Conservation (phyloP, 2,797 vertebrate species). For the Thripadectes ignobilis region DNA sequence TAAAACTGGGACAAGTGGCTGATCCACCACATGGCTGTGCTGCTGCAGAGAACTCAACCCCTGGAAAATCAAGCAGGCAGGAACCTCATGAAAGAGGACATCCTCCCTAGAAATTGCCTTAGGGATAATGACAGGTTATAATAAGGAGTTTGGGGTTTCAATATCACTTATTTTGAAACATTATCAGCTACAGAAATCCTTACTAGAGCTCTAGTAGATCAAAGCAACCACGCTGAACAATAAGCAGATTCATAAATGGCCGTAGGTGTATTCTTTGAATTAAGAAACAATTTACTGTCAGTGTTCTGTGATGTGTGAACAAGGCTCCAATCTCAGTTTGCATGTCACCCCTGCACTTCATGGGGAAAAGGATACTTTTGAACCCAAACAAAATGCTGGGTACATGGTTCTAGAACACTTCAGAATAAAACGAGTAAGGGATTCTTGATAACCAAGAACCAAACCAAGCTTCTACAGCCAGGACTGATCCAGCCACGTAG, state of each 20-base stretch:
- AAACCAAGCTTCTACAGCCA: background rate
- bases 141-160: background rate
- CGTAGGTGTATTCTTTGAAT: background rate
- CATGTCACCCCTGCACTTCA: background rate
- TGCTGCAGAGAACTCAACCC: background rate
- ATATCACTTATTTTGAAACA: background rate
- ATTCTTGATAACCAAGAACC: background rate
- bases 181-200: background rate
- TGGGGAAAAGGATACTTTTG: background rate
- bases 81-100: background rate
- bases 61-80: background rate
- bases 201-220: background rate
- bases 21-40: rapidly evolving
- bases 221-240: background rate
- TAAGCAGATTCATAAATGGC: background rate
- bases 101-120: background rate
- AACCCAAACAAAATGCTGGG: background rate
- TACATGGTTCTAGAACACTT: background rate
- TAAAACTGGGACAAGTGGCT: background rate
- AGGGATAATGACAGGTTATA: background rate
- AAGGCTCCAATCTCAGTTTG: background rate
- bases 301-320: background rate
- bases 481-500: background rate
- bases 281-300: background rate
- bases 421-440: background rate